Evolutionary conservation across 37 sponge, comb jelly and placozoan genomes (phyloP), one percentile per base, ranked within the genome.

Genomic region (Spongilla lacustris): DNA sequence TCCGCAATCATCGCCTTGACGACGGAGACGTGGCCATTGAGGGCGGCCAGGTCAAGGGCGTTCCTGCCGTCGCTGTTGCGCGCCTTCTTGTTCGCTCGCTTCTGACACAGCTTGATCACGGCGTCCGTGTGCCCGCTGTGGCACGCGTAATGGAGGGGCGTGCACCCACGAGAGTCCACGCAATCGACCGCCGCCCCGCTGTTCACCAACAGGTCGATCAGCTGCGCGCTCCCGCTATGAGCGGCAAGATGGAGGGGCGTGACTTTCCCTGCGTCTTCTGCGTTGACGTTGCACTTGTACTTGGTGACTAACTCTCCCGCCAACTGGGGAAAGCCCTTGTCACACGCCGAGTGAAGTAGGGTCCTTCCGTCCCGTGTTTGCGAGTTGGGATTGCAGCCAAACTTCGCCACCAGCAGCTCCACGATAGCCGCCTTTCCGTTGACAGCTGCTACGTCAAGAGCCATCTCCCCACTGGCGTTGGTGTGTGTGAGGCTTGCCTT

Each of bases 401-500:
- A 88, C 23, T 75, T 73, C 29, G 67, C 76, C 50, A 91, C 41
- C n/a, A 94, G 73, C 23, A 85, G 37, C 69, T 69, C 79, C 1
- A 92, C 85, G 34, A 92, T 82, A 0, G 86, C 73, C 10, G 84
- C 83, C 32, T 89, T 82, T 34, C 93, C 93, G 36, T 89, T 78
- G 86, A 83, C 79, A 29, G 90, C 93, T 32, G 93, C 93, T 19
- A 95, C 75, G 77, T 95, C 90, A 24, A 95, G 85, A 49, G 90
- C 83, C 30, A 76, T 95, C 19, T 14, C 19, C 19, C 58, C 14
- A 1, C 21, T 58, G 58, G 12, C 58, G 23, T 80, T 85, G 17
- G 81, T 50, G 49, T 89, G 85, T 72, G 76, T 85, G 71, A 89
- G 36, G 68, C 79, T 85, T 11, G 79, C 90, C 28, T 35, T 50